A percentile compares a stretch with the other conserved stretches of the same genome.
Evolutionary conservation across 2,797 vertebrate genomes (phyloP).

Genomic region (Liasis olivaceus): DNA sequence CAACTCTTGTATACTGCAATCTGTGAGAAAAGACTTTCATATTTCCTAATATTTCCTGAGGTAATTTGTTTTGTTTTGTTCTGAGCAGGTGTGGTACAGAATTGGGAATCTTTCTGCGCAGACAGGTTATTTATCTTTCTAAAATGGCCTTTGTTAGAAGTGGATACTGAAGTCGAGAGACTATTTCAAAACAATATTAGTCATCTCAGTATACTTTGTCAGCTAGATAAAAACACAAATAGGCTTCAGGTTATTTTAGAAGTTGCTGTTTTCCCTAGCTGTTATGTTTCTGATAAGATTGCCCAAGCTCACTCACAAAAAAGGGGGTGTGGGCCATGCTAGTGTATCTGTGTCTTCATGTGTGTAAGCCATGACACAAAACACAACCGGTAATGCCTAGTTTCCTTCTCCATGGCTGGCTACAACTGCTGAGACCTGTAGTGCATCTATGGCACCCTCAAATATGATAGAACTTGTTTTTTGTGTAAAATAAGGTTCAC

Average conservation of each 20-base stretch:
- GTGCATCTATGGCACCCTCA: too few relatives aligned
- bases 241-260: slow-evolving; percentile 26
- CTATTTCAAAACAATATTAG: slow-evolving; percentile 51
- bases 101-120: slow-evolving; percentile 54
- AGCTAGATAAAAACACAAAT: slow-evolving; percentile 44
- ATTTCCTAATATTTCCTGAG: slow-evolving; percentile 63
- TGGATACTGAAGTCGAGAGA: slow-evolving; percentile 46
- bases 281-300: slow-evolving; percentile 5
- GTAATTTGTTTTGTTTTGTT: slow-evolving; percentile 17
- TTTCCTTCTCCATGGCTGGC: too few relatives aligned
- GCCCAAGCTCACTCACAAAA: background rate
- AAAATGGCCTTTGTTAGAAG: slow-evolving; percentile 64
- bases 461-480: too few relatives aligned
- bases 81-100: slow-evolving; percentile 47
- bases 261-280: background rate
- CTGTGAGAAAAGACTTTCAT: slow-evolving; percentile 62
- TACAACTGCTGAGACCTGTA: too few relatives aligned
- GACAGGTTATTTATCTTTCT: slow-evolving; percentile 65
- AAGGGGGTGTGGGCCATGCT: background rate
- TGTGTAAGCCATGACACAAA: too few relatives aligned
- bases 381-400: too few relatives aligned
- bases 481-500: too few relatives aligned
- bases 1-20: slow-evolving; percentile 47
- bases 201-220: slow-evolving; percentile 18
- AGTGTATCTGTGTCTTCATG: background rate